phyloP scores from a whole-genome alignment of 1,140 invertebrate genomes.

The Helicoverpa armigera region DNA sequence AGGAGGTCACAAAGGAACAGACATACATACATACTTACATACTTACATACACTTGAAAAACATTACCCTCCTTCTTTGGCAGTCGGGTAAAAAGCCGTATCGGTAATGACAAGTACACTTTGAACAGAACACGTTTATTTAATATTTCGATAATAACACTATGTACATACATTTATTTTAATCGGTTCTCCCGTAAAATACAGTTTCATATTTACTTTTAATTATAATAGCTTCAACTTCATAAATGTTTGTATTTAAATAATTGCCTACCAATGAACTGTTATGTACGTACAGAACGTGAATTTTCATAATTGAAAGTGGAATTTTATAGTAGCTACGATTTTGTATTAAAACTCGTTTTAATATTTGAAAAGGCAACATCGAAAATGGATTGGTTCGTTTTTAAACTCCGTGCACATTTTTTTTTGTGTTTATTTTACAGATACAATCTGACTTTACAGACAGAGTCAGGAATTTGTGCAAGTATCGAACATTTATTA shows the following conservation, averaged over 20 bases:
- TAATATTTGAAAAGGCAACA: constrained; percentile 32
- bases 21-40: too few relatives aligned
- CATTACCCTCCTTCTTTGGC: too few relatives aligned
- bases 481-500: too few relatives aligned
- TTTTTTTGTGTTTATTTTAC: background rate
- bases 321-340: constrained; percentile 33
- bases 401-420: background rate
- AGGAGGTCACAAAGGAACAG: too few relatives aligned
- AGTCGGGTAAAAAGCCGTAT: too few relatives aligned
- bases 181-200: background rate
- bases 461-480: too few relatives aligned
- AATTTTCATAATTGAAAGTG: constrained; percentile 36
- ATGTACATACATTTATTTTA: background rate
- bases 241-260: constrained; percentile 10
- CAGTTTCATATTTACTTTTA: constrained; percentile 10
- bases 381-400: constrained; percentile 30
- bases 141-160: background rate
- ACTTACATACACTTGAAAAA: too few relatives aligned
- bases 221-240: constrained; percentile 16
- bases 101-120: background rate
- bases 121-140: background rate
- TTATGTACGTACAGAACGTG: constrained; percentile 4
- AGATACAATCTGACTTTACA: background rate
- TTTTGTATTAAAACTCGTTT: constrained; percentile 35
- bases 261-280: constrained; percentile 16